These are phyloP conservation scores for Oithona nana DNA, from an alignment of 2,888 invertebrate species.

Conservation along the genomic window DNA sequence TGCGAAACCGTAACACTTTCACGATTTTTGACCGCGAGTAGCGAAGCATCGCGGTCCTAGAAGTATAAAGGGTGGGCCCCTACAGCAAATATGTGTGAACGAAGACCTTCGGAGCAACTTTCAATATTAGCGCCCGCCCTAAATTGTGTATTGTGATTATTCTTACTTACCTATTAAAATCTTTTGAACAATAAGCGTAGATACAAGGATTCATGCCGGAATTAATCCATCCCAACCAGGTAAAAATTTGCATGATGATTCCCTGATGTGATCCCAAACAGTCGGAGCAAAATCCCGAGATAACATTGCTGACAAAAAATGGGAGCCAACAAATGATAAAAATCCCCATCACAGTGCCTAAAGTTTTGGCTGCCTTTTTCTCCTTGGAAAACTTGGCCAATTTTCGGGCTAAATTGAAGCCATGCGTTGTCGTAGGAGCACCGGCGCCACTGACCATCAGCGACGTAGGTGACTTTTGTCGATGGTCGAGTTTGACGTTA, in stretches of 20 bases:
- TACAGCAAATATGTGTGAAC: no score
- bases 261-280: conserved; percentile 65
- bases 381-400: conserved; percentile 89
- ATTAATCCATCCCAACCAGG: conserved; percentile 89
- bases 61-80: no score
- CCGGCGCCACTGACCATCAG: no score
- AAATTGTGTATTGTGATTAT: no score
- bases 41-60: no score
- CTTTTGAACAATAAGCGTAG: conserved; percentile 94
- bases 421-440: no score
- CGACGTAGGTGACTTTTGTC: no score
- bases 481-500: no score
- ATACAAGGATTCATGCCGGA: conserved; percentile 93
- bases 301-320: conserved; percentile 81
- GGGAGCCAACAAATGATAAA: conserved; percentile 95
- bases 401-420: conserved; percentile 43
- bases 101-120: no score
- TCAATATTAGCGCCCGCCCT: no score
- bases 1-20: no score
- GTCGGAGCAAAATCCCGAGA: conserved; percentile 69
- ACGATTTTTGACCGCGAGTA: no score
- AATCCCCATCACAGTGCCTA: conserved; percentile 33
- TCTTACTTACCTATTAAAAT: conserved; percentile 85
- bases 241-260: conserved; percentile 66
- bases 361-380: conserved; percentile 89